Conservation (phyloP, 2,888 invertebrate genomes). For the Hyles lineata region DNA sequence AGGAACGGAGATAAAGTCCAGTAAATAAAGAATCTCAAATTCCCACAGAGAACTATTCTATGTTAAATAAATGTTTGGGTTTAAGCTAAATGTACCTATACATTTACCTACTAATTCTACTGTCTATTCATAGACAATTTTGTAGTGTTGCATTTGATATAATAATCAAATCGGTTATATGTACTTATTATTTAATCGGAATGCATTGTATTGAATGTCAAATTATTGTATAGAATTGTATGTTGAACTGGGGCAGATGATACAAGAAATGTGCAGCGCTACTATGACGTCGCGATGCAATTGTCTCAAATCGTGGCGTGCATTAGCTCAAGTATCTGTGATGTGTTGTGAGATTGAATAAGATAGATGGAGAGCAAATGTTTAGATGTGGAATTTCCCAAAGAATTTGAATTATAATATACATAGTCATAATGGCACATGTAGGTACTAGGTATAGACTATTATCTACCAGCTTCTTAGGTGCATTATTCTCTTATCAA, state of each 20-base stretch:
- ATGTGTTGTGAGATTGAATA: slow-evolving; percentile 26
- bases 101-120: neutral
- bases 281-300: neutral
- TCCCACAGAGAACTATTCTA: neutral
- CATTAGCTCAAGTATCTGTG: slow-evolving; percentile 27
- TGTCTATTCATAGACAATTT: slow-evolving; percentile 10
- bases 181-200: slow-evolving; percentile 2
- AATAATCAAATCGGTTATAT: neutral
- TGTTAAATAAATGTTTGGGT: slow-evolving; percentile 11
- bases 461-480: neutral
- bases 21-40: slow-evolving; percentile 54
- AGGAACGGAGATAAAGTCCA: slow-evolving; percentile 77
- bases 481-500: neutral
- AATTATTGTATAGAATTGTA: slow-evolving; percentile 20
- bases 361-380: slow-evolving; percentile 15
- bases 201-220: slow-evolving; percentile 20
- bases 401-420: neutral
- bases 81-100: neutral
- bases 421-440: neutral
- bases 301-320: neutral
- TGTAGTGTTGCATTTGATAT: slow-evolving; percentile 27
- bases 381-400: slow-evolving; percentile 10
- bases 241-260: neutral
- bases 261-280: neutral
- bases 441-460: neutral